Evolutionary conservation across 2,113 vertebrate genomes (phyloP), one percentile per base, ranked within the genome.

Genomic region (Poeciliopsis occidentalis): DNA sequence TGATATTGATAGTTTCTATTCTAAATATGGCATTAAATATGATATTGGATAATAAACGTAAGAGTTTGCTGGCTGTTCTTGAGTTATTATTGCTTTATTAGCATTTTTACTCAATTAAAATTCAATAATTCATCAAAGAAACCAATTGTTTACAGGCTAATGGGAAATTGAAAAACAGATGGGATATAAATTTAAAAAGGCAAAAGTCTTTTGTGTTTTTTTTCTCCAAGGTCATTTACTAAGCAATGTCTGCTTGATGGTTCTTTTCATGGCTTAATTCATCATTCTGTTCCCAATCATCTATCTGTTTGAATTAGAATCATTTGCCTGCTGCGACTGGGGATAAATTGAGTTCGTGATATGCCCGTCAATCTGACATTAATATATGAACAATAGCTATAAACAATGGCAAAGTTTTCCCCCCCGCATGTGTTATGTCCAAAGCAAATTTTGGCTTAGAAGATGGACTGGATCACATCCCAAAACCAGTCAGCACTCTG

Each of bases 271-370:
- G 60, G 76, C 73, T 64, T 82, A 76, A 80, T 89, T 76, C 75
- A 80, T 88, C 82, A 73, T 64, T 60, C 65, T 73, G 17, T 83
- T 80, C 79, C 60, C 73, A 83, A 79, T 83, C 82, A 76, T 57
- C 69, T 79, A 83, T 88, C 78, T 64, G 29, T 80, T 86, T 78
- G 73, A 87, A 85, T 88, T 88, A 89, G 67, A 70, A 79, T 84
- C 75, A 84, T 80, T 73, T 77, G 70, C 17, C 39, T 37, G 15
- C 63, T 67, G 65, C 86, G 83, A 83, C 87, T 84, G 76, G 69
- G 67, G 60, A 79, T 81, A 78, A 81, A 89, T 87, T 72, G 82
- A 87, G 71, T 75, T 72, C 4, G 75, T 84, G 76, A 75, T 69
- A 76, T 74, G 86, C 75, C 71, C 87, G 82, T 84, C 87, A 88